phyloP scores from a whole-genome alignment of 2,113 vertebrate genomes.

The Megalops atlanticus region DNA sequence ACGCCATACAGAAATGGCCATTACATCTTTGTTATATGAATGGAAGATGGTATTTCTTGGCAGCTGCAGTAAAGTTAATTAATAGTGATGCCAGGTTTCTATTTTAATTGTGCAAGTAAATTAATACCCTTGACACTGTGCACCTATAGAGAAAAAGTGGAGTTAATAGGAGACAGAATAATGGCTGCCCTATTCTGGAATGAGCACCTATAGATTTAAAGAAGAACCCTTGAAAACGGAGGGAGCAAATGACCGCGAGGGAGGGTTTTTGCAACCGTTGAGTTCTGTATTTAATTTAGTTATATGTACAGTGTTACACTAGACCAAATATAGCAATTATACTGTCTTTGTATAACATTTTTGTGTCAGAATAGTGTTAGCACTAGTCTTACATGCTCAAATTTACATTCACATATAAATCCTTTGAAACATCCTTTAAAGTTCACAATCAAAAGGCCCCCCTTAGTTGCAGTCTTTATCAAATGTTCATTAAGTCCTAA shows the following conservation, averaged over 20 bases:
- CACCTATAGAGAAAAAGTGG: too few relatives aligned
- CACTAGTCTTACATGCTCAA: too few relatives aligned
- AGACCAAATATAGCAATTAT: not conserved
- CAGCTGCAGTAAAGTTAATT: too few relatives aligned
- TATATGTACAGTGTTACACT: not conserved
- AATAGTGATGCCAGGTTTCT: not conserved
- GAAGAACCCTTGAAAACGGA: not conserved
- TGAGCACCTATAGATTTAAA: not conserved
- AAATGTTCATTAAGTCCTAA: not conserved
- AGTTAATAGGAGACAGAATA: not conserved
- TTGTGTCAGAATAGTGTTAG: too few relatives aligned
- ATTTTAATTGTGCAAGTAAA: not conserved
- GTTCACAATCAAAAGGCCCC: not conserved
- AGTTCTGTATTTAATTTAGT: not conserved
- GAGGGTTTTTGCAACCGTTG: too few relatives aligned
- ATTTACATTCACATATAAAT: not conserved
- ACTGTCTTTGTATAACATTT: too few relatives aligned
- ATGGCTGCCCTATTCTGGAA: not conserved
- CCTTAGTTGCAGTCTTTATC: not conserved
- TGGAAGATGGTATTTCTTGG: not conserved
- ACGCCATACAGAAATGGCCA: not conserved
- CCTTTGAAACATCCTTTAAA: not conserved
- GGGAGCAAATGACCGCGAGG: not conserved
- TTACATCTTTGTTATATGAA: not conserved
- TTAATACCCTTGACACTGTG: too few relatives aligned